Conservation (phyloP, 2,888 invertebrate genomes). For the Epinotia ramella region DNA sequence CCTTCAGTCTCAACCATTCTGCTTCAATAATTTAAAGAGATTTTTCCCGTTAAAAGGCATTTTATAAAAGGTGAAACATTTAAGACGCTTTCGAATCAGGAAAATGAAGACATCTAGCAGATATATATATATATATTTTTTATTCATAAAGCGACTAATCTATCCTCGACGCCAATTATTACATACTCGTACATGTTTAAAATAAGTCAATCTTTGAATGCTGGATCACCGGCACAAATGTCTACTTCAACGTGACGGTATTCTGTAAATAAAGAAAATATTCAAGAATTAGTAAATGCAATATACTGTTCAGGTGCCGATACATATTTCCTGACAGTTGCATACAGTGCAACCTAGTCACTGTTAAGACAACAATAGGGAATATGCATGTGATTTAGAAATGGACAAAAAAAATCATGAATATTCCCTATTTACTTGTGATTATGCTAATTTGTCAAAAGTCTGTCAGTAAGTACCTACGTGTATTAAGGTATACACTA, state of each 20-base stretch:
- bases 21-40: background rate
- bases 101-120: background rate
- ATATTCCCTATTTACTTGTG: too few species aligned
- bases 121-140: background rate
- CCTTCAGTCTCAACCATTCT: conserved; percentile 8
- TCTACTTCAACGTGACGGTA: conserved; percentile 31
- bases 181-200: background rate
- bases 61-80: background rate
- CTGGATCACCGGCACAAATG: conserved; percentile 21
- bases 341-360: background rate
- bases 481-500: too few species aligned
- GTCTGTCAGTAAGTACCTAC: too few species aligned
- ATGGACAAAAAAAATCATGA: too few species aligned
- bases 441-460: too few species aligned
- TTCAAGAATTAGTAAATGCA: background rate
- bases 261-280: conserved; percentile 9
- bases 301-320: background rate
- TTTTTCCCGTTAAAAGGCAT: background rate
- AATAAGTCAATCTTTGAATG: background rate
- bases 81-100: background rate
- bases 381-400: too few species aligned
- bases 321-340: too few species aligned
- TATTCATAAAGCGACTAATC: background rate
- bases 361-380: background rate
- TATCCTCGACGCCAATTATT: background rate